Percentiles rank a stretch among this genome's conserved stretches.
Evolutionary conservation across 2,113 vertebrate species (phyloP).

Genomic region (Orthonyx spaldingii): DNA sequence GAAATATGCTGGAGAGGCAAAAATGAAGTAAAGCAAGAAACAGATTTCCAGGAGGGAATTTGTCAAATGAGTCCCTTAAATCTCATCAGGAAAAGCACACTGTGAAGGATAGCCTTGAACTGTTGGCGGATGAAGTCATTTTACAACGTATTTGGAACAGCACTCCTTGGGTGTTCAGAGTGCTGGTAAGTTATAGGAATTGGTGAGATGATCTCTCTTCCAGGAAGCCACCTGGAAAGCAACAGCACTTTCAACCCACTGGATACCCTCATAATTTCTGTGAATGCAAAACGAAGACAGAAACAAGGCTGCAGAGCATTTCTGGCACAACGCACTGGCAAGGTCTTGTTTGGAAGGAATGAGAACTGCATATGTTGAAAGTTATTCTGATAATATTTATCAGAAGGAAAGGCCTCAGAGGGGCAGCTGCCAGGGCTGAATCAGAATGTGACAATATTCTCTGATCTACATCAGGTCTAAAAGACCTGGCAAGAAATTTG

Average conservation of each 20-base stretch:
- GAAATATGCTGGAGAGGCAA: not conserved
- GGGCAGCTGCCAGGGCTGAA: constrained; percentile 25
- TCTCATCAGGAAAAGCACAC: not conserved
- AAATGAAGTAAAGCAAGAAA: not conserved
- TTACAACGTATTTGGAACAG: not conserved
- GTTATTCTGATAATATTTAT: constrained; percentile 49
- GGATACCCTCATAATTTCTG: not conserved
- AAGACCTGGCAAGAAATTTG: constrained; percentile 71
- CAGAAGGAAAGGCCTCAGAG: not conserved
- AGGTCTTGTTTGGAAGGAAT: not conserved
- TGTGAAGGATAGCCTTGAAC: not conserved
- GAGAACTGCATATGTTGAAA: not conserved
- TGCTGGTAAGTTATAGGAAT: not conserved
- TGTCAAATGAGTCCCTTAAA: not conserved
- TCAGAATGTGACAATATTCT: constrained; percentile 43
- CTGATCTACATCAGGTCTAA: constrained; percentile 56
- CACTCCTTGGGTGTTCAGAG: not conserved
- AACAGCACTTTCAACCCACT: not conserved
- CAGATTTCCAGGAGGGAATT: not conserved
- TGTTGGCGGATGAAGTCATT: not conserved
- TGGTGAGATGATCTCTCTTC: not conserved
- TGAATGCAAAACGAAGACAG: not conserved
- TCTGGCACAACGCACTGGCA: not conserved
- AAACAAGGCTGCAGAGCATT: not conserved
- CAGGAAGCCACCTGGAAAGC: not conserved